A percentile compares a stretch with the other conserved stretches of the same genome.
Evolutionary conservation across 2,113 vertebrate species (phyloP).

Genomic region (Phrynosoma platyrhinos): DNA sequence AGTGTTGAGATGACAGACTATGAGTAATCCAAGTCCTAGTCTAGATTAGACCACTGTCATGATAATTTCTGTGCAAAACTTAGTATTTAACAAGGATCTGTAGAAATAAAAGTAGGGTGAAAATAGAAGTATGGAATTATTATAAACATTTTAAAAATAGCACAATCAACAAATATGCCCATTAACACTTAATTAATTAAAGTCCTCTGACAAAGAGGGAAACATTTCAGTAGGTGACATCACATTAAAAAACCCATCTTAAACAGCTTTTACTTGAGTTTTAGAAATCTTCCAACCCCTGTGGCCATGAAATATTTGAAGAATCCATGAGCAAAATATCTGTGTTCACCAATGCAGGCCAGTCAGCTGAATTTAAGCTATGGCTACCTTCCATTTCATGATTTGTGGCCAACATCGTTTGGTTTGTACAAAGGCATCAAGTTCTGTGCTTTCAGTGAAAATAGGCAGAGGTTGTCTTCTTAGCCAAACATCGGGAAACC

Average conservation of each 20-base stretch:
- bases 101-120: background rate
- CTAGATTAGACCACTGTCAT: background rate
- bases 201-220: background rate
- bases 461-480: conserved; percentile 56
- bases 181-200: background rate
- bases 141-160: background rate
- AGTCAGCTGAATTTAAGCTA: conserved; percentile 57
- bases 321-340: conserved; percentile 52
- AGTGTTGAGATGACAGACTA: background rate
- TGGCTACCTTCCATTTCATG: conserved; percentile 15
- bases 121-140: background rate
- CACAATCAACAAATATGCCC: background rate
- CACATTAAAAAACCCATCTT: conserved; percentile 3
- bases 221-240: conserved; percentile 10
- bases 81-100: background rate
- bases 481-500: conserved; percentile 63
- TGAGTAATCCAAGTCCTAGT: background rate
- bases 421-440: conserved; percentile 51
- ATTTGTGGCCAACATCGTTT: conserved; percentile 48
- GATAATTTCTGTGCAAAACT: background rate
- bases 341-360: conserved; percentile 25
- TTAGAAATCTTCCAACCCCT: background rate
- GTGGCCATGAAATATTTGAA: conserved; percentile 57
- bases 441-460: conserved; percentile 64
- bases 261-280: conserved; percentile 31